These are phyloP conservation scores for Andrena minutula DNA, from an alignment of 2,888 invertebrate species.

Conservation along the genomic window DNA sequence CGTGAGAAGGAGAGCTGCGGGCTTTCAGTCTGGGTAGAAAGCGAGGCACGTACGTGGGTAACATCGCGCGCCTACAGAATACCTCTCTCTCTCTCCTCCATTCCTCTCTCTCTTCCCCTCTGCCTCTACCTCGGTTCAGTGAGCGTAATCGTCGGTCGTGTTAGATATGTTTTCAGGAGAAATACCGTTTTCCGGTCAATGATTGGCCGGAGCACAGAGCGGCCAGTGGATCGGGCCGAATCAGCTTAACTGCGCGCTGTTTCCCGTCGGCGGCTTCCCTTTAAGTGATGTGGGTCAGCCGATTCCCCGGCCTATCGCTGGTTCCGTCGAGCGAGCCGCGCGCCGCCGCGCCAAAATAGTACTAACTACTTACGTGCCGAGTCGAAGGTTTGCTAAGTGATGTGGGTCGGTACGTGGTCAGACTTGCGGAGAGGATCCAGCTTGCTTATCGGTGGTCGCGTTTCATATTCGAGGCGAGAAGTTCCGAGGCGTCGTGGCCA, in stretches of 20 bases:
- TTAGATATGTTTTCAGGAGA: slow-evolving; percentile 58
- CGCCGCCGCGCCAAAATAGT: slow-evolving; percentile 49
- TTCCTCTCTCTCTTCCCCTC: no score
- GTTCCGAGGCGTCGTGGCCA: not conserved
- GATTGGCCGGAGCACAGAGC: slow-evolving; percentile 45
- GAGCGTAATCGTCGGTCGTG: slow-evolving; percentile 52
- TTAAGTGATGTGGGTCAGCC: slow-evolving; percentile 62
- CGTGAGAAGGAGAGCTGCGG: not conserved
- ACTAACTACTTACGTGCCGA: slow-evolving; percentile 90
- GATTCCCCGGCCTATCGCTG: slow-evolving; percentile 53
- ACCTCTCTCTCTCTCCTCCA: not conserved
- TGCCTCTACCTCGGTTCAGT: slow-evolving; percentile 13
- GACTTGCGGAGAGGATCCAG: slow-evolving; percentile 85
- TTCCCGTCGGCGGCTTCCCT: slow-evolving; percentile 53
- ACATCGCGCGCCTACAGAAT: slow-evolving; percentile 25
- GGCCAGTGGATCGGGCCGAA: slow-evolving; percentile 54
- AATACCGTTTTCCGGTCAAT: slow-evolving; percentile 61
- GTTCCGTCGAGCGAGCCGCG: slow-evolving; percentile 16
- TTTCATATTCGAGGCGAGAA: slow-evolving; percentile 35
- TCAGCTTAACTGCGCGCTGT: slow-evolving; percentile 63
- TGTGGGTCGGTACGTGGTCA: slow-evolving; percentile 94
- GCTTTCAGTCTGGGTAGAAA: slow-evolving; percentile 2
- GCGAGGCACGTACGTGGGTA: slow-evolving; percentile 22
- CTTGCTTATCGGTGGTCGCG: slow-evolving; percentile 27
- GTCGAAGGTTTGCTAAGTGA: slow-evolving; percentile 95